phyloP scores from a whole-genome alignment of 2,797 vertebrate species.

The Malurus leucopterus region DNA sequence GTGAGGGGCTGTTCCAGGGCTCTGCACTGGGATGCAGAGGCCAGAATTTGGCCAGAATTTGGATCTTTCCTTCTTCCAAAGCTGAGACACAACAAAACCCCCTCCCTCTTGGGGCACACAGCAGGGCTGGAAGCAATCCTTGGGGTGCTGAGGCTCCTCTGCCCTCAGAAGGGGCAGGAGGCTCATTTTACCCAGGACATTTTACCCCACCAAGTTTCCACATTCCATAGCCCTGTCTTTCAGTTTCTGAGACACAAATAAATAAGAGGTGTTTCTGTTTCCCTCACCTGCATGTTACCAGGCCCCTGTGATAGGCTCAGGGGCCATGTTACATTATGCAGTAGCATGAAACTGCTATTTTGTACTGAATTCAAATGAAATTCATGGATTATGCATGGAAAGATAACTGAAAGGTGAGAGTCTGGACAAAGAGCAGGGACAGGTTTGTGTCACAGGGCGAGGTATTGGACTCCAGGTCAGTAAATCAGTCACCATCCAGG shows the following conservation, averaged over 20 bases:
- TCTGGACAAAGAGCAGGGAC: fast-evolving
- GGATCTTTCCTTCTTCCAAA: not conserved
- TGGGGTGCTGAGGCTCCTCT: not conserved
- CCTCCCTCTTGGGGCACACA: fast-evolving
- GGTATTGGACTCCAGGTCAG: not conserved
- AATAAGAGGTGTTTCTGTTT: not conserved
- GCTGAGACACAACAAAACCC: not conserved
- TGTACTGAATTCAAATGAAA: not conserved
- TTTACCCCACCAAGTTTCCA: not conserved
- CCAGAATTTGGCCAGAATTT: not conserved
- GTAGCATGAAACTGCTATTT: not conserved
- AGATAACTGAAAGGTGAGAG: not conserved
- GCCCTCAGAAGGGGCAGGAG: not conserved
- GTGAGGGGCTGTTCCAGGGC: not conserved
- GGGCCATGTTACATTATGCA: not conserved
- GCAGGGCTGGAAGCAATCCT: not conserved
- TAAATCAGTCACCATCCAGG: not conserved
- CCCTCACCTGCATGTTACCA: not conserved
- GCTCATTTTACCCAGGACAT: not conserved
- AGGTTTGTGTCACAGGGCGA: fast-evolving
- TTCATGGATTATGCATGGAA: not conserved
- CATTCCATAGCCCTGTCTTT: not conserved
- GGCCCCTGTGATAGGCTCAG: not conserved
- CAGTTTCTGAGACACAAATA: not conserved
- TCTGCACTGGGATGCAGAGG: fast-evolving